Conservation (phyloP, 2,797 vertebrate species). For the Selene dorsalis region DNA sequence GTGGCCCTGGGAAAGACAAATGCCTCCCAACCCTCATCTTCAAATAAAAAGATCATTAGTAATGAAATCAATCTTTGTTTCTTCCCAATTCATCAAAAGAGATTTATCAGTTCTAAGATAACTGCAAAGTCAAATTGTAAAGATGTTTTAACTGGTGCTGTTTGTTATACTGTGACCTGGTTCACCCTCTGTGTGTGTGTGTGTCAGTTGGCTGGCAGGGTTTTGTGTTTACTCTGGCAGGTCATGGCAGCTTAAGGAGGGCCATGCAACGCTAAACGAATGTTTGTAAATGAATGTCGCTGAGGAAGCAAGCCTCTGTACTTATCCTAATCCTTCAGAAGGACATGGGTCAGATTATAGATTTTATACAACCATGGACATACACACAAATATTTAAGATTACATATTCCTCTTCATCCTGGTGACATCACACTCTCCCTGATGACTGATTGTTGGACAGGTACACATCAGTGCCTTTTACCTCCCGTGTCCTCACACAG, state of each 20-base stretch:
- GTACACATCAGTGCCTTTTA: background rate
- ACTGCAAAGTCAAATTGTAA: background rate
- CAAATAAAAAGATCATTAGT: too few species aligned
- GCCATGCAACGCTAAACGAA: conserved; percentile 25
- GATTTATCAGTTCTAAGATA: background rate
- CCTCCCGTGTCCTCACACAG: conserved; percentile 15
- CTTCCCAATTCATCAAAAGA: too few species aligned
- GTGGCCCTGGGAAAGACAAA: background rate
- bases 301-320: conserved; percentile 18
- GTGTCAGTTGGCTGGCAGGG: fast-evolving
- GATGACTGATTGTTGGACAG: conserved; percentile 10
- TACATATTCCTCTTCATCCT: background rate
- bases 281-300: conserved; percentile 45
- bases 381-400: conserved; percentile 20
- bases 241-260: conserved; percentile 21
- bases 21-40: too few species aligned
- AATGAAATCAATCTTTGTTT: too few species aligned
- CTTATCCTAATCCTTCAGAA: conserved; percentile 58
- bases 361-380: conserved; percentile 14
- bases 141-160: too few species aligned
- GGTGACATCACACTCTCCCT: background rate
- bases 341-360: conserved; percentile 52
- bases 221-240: conserved; percentile 15
- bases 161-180: background rate
- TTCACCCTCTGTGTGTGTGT: background rate